Evolutionary conservation across 2,797 vertebrate genomes (phyloP).

Genomic region (Chelmon rostratus): DNA sequence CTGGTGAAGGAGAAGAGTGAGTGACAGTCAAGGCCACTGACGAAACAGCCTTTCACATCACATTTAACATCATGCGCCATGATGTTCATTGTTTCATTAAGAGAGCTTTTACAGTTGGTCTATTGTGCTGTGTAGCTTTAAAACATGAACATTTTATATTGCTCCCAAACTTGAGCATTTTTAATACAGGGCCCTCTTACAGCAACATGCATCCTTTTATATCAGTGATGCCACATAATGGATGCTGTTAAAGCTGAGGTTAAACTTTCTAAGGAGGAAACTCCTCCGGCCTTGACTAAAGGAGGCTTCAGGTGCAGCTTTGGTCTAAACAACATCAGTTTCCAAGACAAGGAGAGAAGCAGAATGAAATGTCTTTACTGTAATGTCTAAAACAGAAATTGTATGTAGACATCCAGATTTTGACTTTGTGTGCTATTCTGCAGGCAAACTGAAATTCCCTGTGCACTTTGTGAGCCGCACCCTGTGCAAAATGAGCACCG

Average conservation of each 20-base stretch:
- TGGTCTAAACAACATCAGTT: not conserved
- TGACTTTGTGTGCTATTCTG: not conserved
- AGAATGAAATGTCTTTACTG: not conserved
- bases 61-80: not conserved
- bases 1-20: not conserved
- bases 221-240: not conserved
- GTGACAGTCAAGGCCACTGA: not conserved
- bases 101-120: not conserved
- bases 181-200: not conserved
- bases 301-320: no score
- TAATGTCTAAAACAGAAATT: not conserved
- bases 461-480: conserved; percentile 3
- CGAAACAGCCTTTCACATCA: not conserved
- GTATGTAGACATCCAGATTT: not conserved
- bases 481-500: conserved; percentile 20
- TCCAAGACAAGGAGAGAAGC: not conserved
- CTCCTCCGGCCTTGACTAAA: not conserved
- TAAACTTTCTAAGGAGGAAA: not conserved
- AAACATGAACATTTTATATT: conserved; percentile 1
- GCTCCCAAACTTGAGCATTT: not conserved
- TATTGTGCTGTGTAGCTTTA: not conserved
- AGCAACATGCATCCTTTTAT: not conserved
- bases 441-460: conserved; percentile 1
- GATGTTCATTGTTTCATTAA: not conserved
- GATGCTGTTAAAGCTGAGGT: not conserved